Evolutionary conservation across 2,797 vertebrate genomes (phyloP), one percentile per base, ranked within the genome.

Genomic region (Danionella dracula): DNA sequence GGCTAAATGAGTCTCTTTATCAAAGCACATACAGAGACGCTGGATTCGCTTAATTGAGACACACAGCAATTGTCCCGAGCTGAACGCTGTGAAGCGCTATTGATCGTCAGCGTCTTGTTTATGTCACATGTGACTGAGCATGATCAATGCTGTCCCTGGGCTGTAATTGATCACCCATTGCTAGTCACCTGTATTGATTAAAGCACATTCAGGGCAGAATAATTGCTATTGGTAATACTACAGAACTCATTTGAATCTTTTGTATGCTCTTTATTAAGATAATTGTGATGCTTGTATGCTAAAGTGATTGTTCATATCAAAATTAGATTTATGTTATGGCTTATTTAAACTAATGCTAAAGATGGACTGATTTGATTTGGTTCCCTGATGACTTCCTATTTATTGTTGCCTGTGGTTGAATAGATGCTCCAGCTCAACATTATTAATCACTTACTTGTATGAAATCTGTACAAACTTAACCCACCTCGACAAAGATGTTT

Each of bases 141-240:
- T 81, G 82, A 88, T 88, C 89, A 85, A 88, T 89, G 77, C 70
- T 65, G 82, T 76, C 83, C 78, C 78, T 82, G 75, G 82, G 82
- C 78, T 81, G 81, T 86, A 87, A 89, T 86, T 86, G 86, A 90
- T 89, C 86, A 84, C 85, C 85, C 76, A 85, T 86, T 80, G 51
- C 70, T 76, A 73, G 49, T 87, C 83, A 82, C 77, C 54, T 15
- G 44, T 81, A 87, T 88, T 64, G 86, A 88, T 76, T 62, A 61
- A 51, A 44, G 70, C 79, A 71, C 60, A 63, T 44, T 64, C 79
- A 73, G 83, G 78, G 84, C 84, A 82, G 85, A 85, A 85, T 86
- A 85, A 85, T 82, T 79, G 71, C 79, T 72, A 60, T 80, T 50
- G 50, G 45, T 50, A 53, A 65, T 58, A 51, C 42, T 71, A 79